Evolutionary conservation across 2,797 vertebrate species (phyloP).

Genomic region (Alauda arvensis): DNA sequence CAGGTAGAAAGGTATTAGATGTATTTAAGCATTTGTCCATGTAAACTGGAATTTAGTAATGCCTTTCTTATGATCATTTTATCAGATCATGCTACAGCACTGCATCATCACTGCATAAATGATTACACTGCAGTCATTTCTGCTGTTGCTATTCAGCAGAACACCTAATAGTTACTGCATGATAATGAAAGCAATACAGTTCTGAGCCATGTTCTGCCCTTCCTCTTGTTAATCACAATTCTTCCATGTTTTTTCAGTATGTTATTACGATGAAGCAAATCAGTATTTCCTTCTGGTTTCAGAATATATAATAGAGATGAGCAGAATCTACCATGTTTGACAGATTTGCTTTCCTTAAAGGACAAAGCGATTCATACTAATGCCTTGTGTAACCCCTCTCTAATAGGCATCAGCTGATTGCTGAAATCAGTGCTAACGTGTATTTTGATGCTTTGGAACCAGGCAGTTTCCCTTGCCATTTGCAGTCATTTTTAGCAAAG

Average conservation of each 20-base stretch:
- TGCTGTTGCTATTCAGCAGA: background rate
- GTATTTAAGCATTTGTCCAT: background rate
- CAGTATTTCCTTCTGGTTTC: slow-evolving; percentile 7
- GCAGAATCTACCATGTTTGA: background rate
- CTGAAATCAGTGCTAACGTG: background rate
- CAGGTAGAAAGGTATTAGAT: background rate
- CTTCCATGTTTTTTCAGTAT: background rate
- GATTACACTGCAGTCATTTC: background rate
- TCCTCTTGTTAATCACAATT: background rate
- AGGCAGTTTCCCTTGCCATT: background rate
- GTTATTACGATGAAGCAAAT: background rate
- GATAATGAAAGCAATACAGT: background rate
- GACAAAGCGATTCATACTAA: background rate
- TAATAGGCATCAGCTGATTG: background rate
- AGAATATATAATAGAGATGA: background rate
- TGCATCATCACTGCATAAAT: background rate
- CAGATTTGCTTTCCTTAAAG: slow-evolving; percentile 10
- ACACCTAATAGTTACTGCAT: background rate
- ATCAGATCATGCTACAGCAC: background rate
- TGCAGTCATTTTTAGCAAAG: slow-evolving; percentile 32
- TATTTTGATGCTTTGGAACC: background rate
- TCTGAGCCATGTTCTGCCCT: background rate
- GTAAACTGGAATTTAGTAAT: background rate
- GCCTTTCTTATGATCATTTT: background rate
- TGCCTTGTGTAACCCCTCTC: background rate